These are phyloP conservation scores for Sabatieria punctata DNA, from an alignment of 2,888 invertebrate genomes.

Conservation along the genomic window DNA sequence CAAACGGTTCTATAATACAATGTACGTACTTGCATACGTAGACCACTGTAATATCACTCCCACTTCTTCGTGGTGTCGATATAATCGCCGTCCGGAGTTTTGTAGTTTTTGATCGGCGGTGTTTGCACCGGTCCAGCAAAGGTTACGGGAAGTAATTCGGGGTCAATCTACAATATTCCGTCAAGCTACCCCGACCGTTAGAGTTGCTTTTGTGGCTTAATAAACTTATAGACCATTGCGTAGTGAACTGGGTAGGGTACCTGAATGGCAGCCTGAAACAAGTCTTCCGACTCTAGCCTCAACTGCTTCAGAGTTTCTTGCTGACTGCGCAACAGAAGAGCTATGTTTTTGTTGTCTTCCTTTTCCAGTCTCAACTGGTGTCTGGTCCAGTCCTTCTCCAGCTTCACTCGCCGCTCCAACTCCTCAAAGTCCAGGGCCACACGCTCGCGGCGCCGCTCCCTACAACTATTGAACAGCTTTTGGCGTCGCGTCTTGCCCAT, in stretches of 20 bases:
- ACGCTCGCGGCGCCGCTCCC: background rate
- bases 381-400: slow-evolving; percentile 57
- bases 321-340: slow-evolving; percentile 51
- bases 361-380: slow-evolving; percentile 50
- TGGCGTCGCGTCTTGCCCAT: too few species aligned
- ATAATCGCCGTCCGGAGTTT: slow-evolving; percentile 76
- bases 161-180: slow-evolving; percentile 49
- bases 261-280: slow-evolving; percentile 69
- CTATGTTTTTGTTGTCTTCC: slow-evolving; percentile 49
- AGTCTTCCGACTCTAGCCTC: slow-evolving; percentile 57
- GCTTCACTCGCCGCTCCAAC: slow-evolving; percentile 42
- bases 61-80: slow-evolving; percentile 60
- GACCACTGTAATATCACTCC: too few species aligned
- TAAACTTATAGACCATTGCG: too few species aligned
- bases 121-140: slow-evolving; percentile 59
- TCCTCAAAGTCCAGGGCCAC: background rate
- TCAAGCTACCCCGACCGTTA: too few species aligned
- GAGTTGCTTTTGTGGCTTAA: too few species aligned
- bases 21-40: too few species aligned
- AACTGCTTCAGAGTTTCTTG: slow-evolving; percentile 61
- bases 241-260: too few species aligned
- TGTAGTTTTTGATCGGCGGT: slow-evolving; percentile 61
- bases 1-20: too few species aligned
- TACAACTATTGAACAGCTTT: too few species aligned
- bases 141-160: slow-evolving; percentile 49